Evolutionary conservation across 2,113 vertebrate genomes (phyloP).

Genomic region (Forbesichthys agassizii): DNA sequence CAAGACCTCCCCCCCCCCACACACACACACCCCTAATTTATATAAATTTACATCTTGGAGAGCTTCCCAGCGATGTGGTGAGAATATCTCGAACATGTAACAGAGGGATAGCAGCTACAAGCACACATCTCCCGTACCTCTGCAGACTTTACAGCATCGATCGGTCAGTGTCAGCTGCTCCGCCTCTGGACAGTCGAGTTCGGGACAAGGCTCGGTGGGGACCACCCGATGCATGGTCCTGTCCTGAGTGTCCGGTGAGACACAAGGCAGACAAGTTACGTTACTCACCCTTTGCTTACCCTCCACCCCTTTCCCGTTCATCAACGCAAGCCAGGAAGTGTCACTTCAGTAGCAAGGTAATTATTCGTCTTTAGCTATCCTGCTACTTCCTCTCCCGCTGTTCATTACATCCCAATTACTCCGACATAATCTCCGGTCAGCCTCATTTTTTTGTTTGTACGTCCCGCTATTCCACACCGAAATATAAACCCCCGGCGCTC

Average conservation of each 20-base stretch:
- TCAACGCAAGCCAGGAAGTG: constrained; percentile 28
- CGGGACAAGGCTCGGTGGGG: constrained; percentile 75
- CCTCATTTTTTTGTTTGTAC: constrained; percentile 14
- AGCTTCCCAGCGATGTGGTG: too few species aligned
- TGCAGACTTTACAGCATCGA: constrained; percentile 95
- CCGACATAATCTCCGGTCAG: constrained; percentile 39
- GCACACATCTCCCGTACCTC: constrained; percentile 79
- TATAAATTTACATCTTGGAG: too few species aligned
- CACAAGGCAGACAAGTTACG: constrained; percentile 32
- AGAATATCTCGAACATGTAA: too few species aligned
- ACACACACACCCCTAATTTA: too few species aligned
- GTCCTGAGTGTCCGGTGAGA: constrained; percentile 71
- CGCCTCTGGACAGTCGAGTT: constrained; percentile 85
- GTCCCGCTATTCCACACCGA: constrained; percentile 7
- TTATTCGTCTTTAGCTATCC: constrained; percentile 43
- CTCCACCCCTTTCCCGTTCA: constrained; percentile 28
- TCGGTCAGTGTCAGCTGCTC: constrained; percentile 87
- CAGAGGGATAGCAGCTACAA: too few species aligned
- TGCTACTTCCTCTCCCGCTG: constrained; percentile 25
- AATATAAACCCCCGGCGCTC: constrained; percentile 5
- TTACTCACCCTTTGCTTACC: not conserved
- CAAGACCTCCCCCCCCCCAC: too few species aligned
- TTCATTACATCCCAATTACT: constrained; percentile 54
- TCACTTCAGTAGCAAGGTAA: constrained; percentile 49
- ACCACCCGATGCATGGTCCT: constrained; percentile 87